Conservation (phyloP, 2,797 vertebrate species). For the Momotus momota region DNA sequence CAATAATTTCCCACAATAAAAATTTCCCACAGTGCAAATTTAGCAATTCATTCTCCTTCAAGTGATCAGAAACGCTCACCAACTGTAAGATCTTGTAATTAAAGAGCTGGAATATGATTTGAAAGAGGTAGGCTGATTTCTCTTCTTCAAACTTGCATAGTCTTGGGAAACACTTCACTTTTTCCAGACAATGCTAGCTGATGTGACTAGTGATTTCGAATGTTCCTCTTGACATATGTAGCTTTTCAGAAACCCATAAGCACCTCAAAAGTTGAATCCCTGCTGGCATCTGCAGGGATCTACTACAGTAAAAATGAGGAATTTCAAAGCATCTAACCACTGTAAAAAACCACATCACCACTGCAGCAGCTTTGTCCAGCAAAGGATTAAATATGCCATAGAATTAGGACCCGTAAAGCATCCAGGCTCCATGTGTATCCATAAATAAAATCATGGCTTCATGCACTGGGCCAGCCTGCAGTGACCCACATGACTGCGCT, state of each 20-base stretch:
- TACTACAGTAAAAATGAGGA: background rate
- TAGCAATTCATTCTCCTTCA: conserved; percentile 29
- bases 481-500: fast-evolving
- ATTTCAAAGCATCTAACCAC: background rate
- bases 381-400: background rate
- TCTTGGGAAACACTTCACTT: conserved; percentile 15
- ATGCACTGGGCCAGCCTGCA: background rate
- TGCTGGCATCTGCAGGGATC: background rate
- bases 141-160: conserved; percentile 28
- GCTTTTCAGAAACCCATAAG: conserved; percentile 28
- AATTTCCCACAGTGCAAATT: conserved; percentile 24
- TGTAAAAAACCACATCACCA: background rate
- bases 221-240: background rate
- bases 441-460: background rate
- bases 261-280: background rate
- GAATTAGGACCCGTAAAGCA: background rate
- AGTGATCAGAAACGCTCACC: conserved; percentile 31
- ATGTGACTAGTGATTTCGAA: conserved; percentile 40
- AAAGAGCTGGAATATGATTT: conserved; percentile 20
- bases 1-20: conserved; percentile 35
- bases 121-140: conserved; percentile 37
- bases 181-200: conserved; percentile 27
- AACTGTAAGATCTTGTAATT: conserved; percentile 23
- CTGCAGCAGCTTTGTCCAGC: background rate
- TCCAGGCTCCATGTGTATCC: background rate